Evolutionary conservation across 2,113 vertebrate genomes (phyloP).

Genomic region (Carettochelys insculpta): DNA sequence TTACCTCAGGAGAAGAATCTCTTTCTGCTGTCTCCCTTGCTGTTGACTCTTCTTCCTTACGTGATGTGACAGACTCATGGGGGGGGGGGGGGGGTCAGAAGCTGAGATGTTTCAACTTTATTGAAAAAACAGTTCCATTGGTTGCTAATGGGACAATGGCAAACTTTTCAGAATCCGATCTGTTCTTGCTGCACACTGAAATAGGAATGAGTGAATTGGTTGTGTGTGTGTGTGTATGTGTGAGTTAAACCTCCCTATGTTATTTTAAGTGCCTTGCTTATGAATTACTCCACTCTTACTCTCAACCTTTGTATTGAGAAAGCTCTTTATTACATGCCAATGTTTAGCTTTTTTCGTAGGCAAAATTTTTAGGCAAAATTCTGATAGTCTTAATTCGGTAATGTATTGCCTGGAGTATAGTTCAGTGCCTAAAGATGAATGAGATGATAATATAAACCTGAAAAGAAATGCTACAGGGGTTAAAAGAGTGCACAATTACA

Average conservation of each 20-base stretch:
- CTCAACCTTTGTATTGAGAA: background rate
- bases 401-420: background rate
- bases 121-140: background rate
- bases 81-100: background rate
- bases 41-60: background rate
- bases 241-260: background rate
- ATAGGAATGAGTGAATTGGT: background rate
- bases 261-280: background rate
- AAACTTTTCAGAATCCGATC: background rate
- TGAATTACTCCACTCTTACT: background rate
- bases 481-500: background rate
- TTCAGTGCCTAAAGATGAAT: background rate
- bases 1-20: background rate
- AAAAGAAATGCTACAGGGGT: background rate
- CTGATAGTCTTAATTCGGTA: background rate
- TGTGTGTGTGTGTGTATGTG: background rate
- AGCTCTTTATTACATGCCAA: background rate
- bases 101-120: background rate
- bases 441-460: background rate
- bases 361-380: background rate
- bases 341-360: background rate
- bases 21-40: background rate
- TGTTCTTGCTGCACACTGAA: background rate
- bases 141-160: background rate
- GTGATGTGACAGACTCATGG: background rate